Percentiles rank a stretch among this genome's conserved stretches.
phyloP scores from a whole-genome alignment of 2,888 invertebrate species.

The Digitonthophagus gazella region DNA sequence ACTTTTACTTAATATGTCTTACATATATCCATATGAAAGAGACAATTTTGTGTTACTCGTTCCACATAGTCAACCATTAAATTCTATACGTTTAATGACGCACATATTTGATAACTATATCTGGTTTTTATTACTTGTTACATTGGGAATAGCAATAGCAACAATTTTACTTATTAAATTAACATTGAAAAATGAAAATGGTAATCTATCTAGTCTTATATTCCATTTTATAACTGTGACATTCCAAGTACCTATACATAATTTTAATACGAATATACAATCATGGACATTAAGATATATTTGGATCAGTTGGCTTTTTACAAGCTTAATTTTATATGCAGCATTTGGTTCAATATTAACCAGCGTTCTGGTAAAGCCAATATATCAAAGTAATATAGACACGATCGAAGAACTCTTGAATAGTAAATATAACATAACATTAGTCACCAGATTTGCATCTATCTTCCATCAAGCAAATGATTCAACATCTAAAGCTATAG shows the following conservation, averaged over 20 bases:
- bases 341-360: conserved; percentile 8
- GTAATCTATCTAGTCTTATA: background rate
- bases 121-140: background rate
- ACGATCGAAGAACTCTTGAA: conserved; percentile 15
- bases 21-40: conserved; percentile 4
- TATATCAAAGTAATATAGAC: conserved; percentile 12
- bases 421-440: conserved; percentile 8
- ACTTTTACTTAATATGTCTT: background rate
- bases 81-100: background rate
- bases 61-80: background rate
- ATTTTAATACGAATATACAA: background rate
- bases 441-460: background rate
- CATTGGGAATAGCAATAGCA: background rate
- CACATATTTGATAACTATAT: background rate
- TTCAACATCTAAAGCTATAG: background rate
- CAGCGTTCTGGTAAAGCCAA: conserved; percentile 12
- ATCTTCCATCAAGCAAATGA: background rate
- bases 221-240: background rate
- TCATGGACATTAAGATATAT: background rate
- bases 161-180: background rate
- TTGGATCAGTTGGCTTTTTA: conserved; percentile 6
- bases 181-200: background rate
- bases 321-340: conserved; percentile 1
- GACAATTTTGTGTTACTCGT: conserved; percentile 8
- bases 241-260: background rate